Base-by-base conservation (phyloP, 2,797 vertebrate species). In the Staurois parvus region DNA sequence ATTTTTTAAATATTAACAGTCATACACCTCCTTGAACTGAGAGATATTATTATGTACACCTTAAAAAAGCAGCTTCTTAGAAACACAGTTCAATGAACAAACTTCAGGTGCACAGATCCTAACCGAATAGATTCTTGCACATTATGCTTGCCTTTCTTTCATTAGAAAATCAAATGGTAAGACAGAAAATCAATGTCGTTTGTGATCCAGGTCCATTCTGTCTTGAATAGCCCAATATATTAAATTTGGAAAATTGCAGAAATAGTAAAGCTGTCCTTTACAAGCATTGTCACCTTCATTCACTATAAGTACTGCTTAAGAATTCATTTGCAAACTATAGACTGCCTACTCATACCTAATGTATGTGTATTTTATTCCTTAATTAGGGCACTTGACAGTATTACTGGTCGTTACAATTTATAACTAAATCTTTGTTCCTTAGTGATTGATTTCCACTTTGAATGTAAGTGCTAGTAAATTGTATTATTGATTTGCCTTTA, bases 401-500 rank as follows among this genome's bases (percentile, higher is more conserved):
- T 72, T 42, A 72, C 30, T 72, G 69, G 34, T 77, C 32, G 56
- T 73, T 48, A 79, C 4, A 78, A 79, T 52, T 42, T 67, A 74
- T 78, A 85, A 67, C 56, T 72, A 67, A 26, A 59, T 78, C 26
- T 56, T 32, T 78, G 29, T 73, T 40, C 64, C 42, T 37, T 79
- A 9, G 42, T 8, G 19, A 83, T 86, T 79, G 80, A 83, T 79
- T 87, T 87, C 29, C 30, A 40, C 30, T 77, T 79, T 72, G 40
- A 56, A 64, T 73, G n/a, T 73, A 12, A 5, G 32, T 62, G 76
- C 24, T 59, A 62, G 72, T 17, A 84, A 21, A 59, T 79, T 59
- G 74, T 72, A 68, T 28, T 76, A 87, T 87, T 84, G 85, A 87
- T 84, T 56, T 45, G 5, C 28, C 28, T 79, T n/a, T 62, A 30